Evolutionary conservation across 2,888 invertebrate species (phyloP).

Genomic region (Parnassius orleans): DNA sequence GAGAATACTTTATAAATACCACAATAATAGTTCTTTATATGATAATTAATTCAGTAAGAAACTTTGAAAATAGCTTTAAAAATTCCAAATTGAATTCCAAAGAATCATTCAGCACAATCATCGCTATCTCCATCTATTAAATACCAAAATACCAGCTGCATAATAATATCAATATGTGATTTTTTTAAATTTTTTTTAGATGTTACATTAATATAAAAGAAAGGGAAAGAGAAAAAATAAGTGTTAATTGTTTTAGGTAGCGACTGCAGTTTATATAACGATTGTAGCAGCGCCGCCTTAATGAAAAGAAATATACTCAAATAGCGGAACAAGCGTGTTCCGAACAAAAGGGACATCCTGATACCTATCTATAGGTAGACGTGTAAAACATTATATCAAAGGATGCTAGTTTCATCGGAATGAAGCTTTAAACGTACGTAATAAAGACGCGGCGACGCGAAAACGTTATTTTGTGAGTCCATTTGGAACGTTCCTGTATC

Average conservation of each 20-base stretch:
- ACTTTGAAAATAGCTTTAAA: no score
- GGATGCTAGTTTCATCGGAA: constrained; percentile 24
- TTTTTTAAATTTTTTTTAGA: no score
- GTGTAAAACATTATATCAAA: constrained; percentile 2
- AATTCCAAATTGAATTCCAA: no score
- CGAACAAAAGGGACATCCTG: constrained; percentile 73
- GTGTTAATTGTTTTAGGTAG: constrained; percentile 32
- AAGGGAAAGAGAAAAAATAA: constrained; percentile 3
- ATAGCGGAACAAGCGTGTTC: constrained; percentile 60
- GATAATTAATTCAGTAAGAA: no score
- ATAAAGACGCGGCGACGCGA: constrained; percentile 39
- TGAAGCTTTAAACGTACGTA: constrained; percentile 35
- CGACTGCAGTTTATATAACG: constrained; percentile 48
- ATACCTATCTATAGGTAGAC: constrained; percentile 44
- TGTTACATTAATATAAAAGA: no score
- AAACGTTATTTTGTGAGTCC: constrained; percentile 41
- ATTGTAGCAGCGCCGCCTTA: constrained; percentile 50
- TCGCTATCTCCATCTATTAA: no score
- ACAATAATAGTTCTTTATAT: no score
- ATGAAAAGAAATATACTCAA: constrained; percentile 63
- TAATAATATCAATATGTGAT: no score
- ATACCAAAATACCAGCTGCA: no score
- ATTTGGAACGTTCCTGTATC: constrained; percentile 59
- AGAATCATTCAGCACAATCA: no score
- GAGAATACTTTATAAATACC: no score